Evolutionary conservation across 53 echinoderm and acorn worm species (phyloP).

Genomic region (Holothuria leucospilota): DNA sequence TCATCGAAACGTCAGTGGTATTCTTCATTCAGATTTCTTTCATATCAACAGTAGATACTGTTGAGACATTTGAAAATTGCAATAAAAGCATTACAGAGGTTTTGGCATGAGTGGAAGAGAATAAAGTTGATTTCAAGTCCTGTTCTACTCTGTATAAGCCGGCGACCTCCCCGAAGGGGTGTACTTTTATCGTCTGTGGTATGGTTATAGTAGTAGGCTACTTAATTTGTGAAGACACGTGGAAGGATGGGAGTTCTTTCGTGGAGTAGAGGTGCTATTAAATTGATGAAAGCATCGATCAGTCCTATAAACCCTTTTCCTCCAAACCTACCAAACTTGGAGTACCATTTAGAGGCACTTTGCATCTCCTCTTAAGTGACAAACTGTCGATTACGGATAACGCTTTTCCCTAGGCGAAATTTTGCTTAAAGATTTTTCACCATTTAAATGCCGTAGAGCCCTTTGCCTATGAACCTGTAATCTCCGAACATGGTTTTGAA

Average conservation of each 20-base stretch:
- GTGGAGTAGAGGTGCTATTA: not conserved
- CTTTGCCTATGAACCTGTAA: too few relatives aligned
- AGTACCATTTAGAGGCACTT: constrained; percentile 37
- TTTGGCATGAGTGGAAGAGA: too few relatives aligned
- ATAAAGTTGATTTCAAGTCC: too few relatives aligned
- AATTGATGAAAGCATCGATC: too few relatives aligned
- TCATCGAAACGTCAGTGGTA: too few relatives aligned
- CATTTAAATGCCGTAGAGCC: too few relatives aligned
- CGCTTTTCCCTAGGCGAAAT: constrained; percentile 30
- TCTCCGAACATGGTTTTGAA: not conserved
- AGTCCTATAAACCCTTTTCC: not conserved
- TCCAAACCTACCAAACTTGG: constrained; percentile 9
- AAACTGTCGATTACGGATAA: constrained; percentile 36
- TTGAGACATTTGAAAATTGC: too few relatives aligned
- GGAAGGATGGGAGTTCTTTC: not conserved
- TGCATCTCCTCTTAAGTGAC: constrained; percentile 5
- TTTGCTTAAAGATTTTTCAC: not conserved
- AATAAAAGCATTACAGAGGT: too few relatives aligned
- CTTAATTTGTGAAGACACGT: not conserved
- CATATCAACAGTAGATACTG: too few relatives aligned
- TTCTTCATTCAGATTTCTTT: too few relatives aligned
- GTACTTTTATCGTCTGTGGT: not conserved
- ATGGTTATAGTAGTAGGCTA: not conserved
- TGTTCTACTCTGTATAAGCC: too few relatives aligned
- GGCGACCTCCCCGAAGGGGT: not conserved